Evolutionary conservation across 2,888 invertebrate genomes (phyloP), one percentile per base, ranked within the genome.

Genomic region (Xanthorhoe spadicearia): DNA sequence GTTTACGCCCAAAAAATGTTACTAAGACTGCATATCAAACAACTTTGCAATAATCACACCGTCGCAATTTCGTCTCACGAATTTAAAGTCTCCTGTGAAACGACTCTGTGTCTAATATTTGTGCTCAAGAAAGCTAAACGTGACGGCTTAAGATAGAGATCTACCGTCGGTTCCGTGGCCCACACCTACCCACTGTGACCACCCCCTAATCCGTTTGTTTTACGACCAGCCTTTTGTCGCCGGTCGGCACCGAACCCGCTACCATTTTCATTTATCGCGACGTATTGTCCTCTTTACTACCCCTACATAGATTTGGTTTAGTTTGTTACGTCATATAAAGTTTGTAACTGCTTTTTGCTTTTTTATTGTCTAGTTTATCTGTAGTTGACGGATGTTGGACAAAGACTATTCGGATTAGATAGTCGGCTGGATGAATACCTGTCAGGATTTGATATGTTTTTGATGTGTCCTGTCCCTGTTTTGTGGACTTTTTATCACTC

Each of bases 121-220:
- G 5, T 32, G 32, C 32, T 32, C 32, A 32, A 32, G 32, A 32
- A 32, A 32, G 32, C 32, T 32, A 32, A 4, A 7, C 32, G 32
- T 5, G 6, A 32, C 3, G 32, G 5, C 32, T 32, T 32, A 8
- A 50, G 23, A 55, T 23, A 28, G n/a, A 17, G 52, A 32, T 35
- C n/a, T 50, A 17, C 13, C 58, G 61, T 19, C 10, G 3, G 23
- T 60, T 43, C 49, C 23, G 10, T 68, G 13, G 65, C 65, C 59
- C 58, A 1, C 64, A 35, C 55, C 60, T 70, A 69, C 71, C 66
- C 70, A 78, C 79, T 81, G 78, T 82, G 86, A 83, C 84, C 84
- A 80, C 83, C 81, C 85, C 82, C 85, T 89, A 89, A 91, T 89
- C 88, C 88, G 77, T 83, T 82, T 83, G 84, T 89, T 92, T 92